phyloP scores from a whole-genome alignment of 2,888 invertebrate genomes.

The Himalopsyche kuldschensis region DNA sequence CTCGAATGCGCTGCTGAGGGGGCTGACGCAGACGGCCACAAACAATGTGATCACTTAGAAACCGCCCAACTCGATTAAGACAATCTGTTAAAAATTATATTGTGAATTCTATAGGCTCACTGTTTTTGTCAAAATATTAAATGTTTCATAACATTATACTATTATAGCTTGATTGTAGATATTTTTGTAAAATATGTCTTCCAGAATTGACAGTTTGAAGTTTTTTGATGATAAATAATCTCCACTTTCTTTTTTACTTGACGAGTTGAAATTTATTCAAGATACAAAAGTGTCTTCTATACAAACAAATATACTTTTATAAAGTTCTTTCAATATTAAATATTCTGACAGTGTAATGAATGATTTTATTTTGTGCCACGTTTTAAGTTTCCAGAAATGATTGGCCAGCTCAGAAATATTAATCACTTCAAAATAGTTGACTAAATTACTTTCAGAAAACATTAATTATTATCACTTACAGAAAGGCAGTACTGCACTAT shows the following conservation, averaged over 20 bases:
- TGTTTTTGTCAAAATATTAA: not conserved
- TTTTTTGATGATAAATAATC: not conserved
- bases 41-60: constrained; percentile 21
- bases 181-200: not conserved
- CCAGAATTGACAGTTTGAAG: not conserved
- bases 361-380: no score
- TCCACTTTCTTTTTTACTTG: not conserved
- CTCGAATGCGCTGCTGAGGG: constrained; percentile 6
- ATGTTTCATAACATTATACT: not conserved
- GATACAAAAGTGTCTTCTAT: no score
- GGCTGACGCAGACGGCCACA: constrained; percentile 8
- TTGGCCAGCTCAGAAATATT: no score
- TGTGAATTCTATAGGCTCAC: not conserved
- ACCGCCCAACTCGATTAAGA: not conserved
- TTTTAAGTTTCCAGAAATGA: no score
- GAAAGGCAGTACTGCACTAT: no score
- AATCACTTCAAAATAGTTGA: no score
- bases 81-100: not conserved
- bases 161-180: not conserved
- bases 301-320: no score
- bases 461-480: no score
- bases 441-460: no score
- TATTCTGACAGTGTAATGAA: no score
- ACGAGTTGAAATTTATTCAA: no score
- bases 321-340: no score